Base-by-base conservation (phyloP, 1,140 invertebrate species). In the Saccostrea cuccullata region DNA sequence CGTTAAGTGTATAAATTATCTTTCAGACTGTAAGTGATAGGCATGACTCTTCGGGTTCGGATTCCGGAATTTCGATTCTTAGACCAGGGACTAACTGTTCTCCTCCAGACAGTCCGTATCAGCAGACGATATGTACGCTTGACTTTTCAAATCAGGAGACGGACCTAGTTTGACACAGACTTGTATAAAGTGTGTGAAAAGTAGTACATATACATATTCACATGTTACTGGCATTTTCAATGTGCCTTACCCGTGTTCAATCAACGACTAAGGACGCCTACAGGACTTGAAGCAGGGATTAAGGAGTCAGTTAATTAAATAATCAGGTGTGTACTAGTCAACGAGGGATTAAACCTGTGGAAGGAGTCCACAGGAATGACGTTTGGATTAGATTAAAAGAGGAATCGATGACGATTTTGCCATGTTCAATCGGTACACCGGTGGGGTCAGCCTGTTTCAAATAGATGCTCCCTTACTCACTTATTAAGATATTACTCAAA, bases 31-130 rank as follows among this genome's bases (percentile, higher is more conserved):
- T 90, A 55, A 92, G 93, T 82, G 92, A 94, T 30, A 89, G 93
- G 5, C 93, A 94, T 86, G 92, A 94, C 82, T 94, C 93, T 1
- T 94, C 92, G n/a, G 91, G 93, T 17, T 93, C 93, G 2, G 93
- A 94, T 86, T 94, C 93, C n/a, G 93, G 93, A 20, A 94, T 94
- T 73, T 93, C 91, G n/a, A 93, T 93, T 73, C 84, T 92, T 5
- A 84, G 90, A 82, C 91, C 91, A 20, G 90, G 87, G 11, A 92
- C 91, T 15, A 87, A 91, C 56, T 84, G 86, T 17, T 92, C 91
- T 56, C 93, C 93, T 11, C 93, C 93, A 0, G 90, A 91, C 30
- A 93, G 92, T 84, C 93, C 93, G 8, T 92, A 93, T 70, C 88
- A 87, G 60, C 84, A 89, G 47, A 85, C 77, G 40, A 60, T 88